Conservation (phyloP, 2,113 vertebrate genomes). For the Dolichotis patagonum region DNA sequence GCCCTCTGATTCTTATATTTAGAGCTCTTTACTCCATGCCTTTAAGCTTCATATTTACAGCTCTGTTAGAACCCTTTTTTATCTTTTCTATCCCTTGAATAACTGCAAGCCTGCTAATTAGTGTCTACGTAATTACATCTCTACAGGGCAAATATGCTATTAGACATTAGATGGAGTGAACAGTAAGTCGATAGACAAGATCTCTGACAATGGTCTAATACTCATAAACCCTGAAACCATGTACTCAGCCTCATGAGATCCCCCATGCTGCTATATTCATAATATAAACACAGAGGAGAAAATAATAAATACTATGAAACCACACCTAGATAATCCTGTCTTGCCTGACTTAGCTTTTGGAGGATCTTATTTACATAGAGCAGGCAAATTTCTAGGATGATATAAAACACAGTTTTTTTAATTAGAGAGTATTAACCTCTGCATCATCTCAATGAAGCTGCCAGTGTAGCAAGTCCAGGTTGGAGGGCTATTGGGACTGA, state of each 20-base stretch:
- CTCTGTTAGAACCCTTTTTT: conserved; percentile 24
- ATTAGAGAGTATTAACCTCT: background rate
- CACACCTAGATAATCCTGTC: background rate
- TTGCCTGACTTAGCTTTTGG: background rate
- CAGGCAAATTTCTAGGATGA: background rate
- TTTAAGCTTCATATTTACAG: conserved; percentile 49
- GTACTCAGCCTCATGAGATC: background rate
- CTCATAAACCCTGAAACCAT: background rate
- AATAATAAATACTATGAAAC: background rate
- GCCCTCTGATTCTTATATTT: background rate
- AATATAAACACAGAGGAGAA: background rate
- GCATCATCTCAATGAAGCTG: background rate
- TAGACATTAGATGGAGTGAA: conserved; percentile 32
- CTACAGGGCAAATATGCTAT: conserved; percentile 65
- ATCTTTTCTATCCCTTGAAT: conserved; percentile 63
- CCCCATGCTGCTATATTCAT: background rate
- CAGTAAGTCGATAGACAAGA: background rate
- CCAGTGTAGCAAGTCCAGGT: background rate
- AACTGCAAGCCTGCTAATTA: conserved; percentile 60
- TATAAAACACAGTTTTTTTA: background rate
- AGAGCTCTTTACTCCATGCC: background rate
- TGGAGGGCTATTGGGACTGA: background rate
- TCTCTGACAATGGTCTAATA: conserved; percentile 32
- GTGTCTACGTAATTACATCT: conserved; percentile 69
- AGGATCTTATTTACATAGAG: background rate